phyloP scores from a whole-genome alignment of 1,140 invertebrate genomes.

The Leptinotarsa defecta region DNA sequence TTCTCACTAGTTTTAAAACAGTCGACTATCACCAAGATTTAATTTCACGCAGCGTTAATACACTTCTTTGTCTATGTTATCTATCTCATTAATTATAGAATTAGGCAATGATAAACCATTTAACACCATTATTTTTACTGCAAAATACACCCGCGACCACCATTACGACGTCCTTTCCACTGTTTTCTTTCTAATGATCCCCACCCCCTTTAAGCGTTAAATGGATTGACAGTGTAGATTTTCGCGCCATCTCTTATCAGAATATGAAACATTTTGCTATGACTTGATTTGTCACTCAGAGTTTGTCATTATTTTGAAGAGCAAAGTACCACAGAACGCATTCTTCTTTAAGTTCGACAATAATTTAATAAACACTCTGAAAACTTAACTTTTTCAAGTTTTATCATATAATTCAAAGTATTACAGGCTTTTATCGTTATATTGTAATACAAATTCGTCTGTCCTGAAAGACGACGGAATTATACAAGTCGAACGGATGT shows the following conservation, averaged over 20 bases:
- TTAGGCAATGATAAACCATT: not conserved
- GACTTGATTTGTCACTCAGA: too few species aligned
- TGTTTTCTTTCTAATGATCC: conserved; percentile 19
- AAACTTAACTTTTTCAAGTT: too few species aligned
- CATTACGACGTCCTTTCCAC: conserved; percentile 1
- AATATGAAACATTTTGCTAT: too few species aligned
- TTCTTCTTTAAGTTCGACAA: too few species aligned
- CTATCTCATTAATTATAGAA: not conserved
- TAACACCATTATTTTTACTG: conserved; percentile 10
- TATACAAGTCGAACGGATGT: too few species aligned
- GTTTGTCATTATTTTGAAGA: too few species aligned
- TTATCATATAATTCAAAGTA: too few species aligned
- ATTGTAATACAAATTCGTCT: too few species aligned
- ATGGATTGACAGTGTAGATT: not conserved
- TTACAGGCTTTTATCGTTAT: too few species aligned
- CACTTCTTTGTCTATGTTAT: not conserved
- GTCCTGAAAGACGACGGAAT: too few species aligned
- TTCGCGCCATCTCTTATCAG: not conserved
- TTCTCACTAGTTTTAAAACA: not conserved
- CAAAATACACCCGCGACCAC: conserved; percentile 9
- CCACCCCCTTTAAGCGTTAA: not conserved
- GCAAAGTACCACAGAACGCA: too few species aligned
- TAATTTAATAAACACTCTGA: too few species aligned
- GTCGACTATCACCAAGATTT: not conserved
- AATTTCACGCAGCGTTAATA: not conserved